These are phyloP conservation scores for Florisuga fusca DNA, from an alignment of 2,797 vertebrate species.

Conservation along the genomic window DNA sequence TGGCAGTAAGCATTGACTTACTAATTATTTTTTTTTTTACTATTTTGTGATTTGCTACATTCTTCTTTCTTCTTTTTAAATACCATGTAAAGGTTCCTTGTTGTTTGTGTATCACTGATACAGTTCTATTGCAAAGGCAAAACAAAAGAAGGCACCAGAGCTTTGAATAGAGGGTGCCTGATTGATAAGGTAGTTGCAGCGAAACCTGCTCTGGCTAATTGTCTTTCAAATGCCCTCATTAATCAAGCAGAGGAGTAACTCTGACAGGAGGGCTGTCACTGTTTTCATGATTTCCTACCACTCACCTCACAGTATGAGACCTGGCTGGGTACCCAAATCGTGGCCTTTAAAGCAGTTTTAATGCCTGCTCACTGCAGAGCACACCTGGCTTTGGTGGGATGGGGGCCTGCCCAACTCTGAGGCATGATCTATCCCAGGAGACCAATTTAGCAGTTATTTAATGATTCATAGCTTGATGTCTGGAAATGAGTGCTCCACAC, in stretches of 20 bases:
- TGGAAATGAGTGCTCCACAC: constrained; percentile 91
- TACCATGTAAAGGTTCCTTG: constrained; percentile 20
- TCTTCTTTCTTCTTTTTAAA: background rate
- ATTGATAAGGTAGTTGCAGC: constrained; percentile 95
- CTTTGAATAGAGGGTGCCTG: constrained; percentile 91
- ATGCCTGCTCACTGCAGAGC: constrained; percentile 70
- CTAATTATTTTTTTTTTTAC: background rate
- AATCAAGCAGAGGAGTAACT: constrained; percentile 88
- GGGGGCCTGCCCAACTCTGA: constrained; percentile 87
- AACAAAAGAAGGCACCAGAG: constrained; percentile 68
- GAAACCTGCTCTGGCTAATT: constrained; percentile 97
- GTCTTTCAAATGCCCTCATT: constrained; percentile 99
- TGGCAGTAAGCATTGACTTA: background rate
- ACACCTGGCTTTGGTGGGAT: constrained; percentile 91
- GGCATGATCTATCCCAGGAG: constrained; percentile 87
- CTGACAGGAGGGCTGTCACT: constrained; percentile 90
- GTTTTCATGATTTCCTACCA: constrained; percentile 83
- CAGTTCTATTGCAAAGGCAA: constrained; percentile 78
- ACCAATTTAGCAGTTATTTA: constrained; percentile 97
- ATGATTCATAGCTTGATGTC: constrained; percentile 96
- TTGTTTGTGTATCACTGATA: constrained; percentile 78
- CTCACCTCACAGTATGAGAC: constrained; percentile 90
- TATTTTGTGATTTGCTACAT: background rate
- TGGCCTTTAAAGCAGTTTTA: constrained; percentile 75
- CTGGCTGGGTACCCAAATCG: constrained; percentile 75